Base-by-base conservation (phyloP, 2,113 vertebrate species). In the Motacilla alba region DNA sequence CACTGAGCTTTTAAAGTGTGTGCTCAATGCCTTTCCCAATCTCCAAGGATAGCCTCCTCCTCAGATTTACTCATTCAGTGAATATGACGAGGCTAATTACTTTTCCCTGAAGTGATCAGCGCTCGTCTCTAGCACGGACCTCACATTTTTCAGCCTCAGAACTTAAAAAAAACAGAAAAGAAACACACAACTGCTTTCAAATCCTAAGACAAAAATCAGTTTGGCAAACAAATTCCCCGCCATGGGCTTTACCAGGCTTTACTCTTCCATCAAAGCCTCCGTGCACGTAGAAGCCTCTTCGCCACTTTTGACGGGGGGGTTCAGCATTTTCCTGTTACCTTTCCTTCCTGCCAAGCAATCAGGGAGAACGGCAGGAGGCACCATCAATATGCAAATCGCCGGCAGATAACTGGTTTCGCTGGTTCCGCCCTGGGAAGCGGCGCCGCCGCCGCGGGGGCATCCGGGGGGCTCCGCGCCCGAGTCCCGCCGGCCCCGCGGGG, bases 311-410 rank as follows among this genome's bases (percentile, higher is more conserved):
- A 91, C 35, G 95, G 86, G 95, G 67, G 96, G 95, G 89, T 91
- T 98, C 89, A 92, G 66, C 96, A 96, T 98, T 98, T 98, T 97
- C 94, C 97, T 97, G 97, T 96, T 98, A 97, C 98, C 98, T 98
- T 98, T 97, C 94, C 97, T 97, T 98, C 97, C 98, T 96, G 97
- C 95, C 95, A 98, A 98, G 98, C 98, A 98, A 98, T 98, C 98
- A 98, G 91, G 89, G 95, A 93, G 97, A 98, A 90, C 98, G 92
- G 98, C 98, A 93, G 98, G 98, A 98, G 98, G 98, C 97, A 96
- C 98, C 96, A 98, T 98, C 97, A 98, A 98, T 98, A 98, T 98
- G 98, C 97, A 98, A 97, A 98, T 98, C 94, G 90, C 96, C 53
- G 78, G 96, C 97, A 97, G 97, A 98, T 97, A 97, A 97, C 98